Evolutionary conservation across 1,140 invertebrate genomes (phyloP).

Genomic region (Euglossa dilemma): DNA sequence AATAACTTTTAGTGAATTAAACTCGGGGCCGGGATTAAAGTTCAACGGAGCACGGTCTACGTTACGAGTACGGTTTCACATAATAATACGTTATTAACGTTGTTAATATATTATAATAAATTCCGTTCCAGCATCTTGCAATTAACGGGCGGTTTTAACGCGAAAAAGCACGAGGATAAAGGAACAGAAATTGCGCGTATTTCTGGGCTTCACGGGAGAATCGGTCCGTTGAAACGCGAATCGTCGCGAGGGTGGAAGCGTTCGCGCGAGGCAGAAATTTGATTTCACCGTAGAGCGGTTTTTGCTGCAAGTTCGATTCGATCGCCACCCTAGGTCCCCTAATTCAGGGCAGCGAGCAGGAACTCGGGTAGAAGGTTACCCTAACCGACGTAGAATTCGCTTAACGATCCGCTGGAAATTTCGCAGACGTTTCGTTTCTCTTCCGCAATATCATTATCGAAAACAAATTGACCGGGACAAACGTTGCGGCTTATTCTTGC

Average conservation of each 20-base stretch:
- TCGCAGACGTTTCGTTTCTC: neutral
- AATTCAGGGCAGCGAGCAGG: conserved; percentile 20
- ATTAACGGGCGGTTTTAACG: no score
- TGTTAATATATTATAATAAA: no score
- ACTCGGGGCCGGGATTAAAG: no score
- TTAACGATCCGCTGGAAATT: conserved; percentile 11
- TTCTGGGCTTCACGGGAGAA: no score
- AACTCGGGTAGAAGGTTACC: conserved; percentile 24
- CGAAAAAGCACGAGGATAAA: no score
- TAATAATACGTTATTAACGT: no score
- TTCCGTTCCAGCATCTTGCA: no score
- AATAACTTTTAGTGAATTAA: no score
- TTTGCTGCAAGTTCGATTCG: conserved; percentile 12
- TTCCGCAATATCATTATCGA: neutral
- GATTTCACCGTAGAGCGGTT: conserved; percentile 1
- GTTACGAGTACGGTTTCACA: no score
- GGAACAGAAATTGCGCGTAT: no score
- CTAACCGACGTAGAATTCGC: conserved; percentile 12
- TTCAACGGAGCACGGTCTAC: no score
- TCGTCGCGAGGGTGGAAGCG: neutral
- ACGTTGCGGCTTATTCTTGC: no score
- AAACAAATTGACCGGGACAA: neutral
- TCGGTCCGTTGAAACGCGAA: neutral
- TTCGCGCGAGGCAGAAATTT: neutral
- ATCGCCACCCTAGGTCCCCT: neutral